Evolutionary conservation across 2,797 vertebrate genomes (phyloP).

Genomic region (Crypturellus tataupa): DNA sequence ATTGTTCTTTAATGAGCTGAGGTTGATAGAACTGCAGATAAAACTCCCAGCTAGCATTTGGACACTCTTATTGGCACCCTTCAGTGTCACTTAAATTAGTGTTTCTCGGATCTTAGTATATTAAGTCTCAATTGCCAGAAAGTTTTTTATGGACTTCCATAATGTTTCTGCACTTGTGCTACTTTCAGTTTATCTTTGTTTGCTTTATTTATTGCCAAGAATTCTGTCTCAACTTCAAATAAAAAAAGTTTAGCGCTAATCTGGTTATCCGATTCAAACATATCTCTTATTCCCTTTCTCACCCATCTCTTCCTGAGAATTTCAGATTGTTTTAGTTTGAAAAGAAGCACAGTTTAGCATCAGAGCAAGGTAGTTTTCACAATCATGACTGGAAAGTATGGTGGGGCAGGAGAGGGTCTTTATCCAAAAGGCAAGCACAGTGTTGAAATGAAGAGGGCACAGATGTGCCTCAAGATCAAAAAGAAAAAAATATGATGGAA

Average conservation of each 20-base stretch:
- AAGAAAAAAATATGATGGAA: conserved; percentile 13
- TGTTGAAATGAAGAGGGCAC: not conserved
- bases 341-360: not conserved
- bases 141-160: not conserved
- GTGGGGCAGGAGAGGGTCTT: not conserved
- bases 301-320: not conserved
- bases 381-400: not conserved
- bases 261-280: not conserved
- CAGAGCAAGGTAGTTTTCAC: not conserved
- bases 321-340: not conserved
- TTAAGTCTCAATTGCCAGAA: not conserved
- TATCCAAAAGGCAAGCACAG: not conserved
- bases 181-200: not conserved
- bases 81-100: not conserved
- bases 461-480: conserved; percentile 51
- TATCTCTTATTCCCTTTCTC: fast-evolving
- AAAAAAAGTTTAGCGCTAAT: not conserved
- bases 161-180: not conserved
- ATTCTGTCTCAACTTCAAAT: not conserved
- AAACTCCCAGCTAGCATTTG: not conserved
- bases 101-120: not conserved
- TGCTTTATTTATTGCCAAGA: not conserved
- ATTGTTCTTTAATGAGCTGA: not conserved
- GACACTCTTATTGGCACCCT: not conserved
- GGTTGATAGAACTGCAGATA: not conserved